phyloP scores from a whole-genome alignment of 2,888 invertebrate species.

The Drosophila cyrtoloma region DNA sequence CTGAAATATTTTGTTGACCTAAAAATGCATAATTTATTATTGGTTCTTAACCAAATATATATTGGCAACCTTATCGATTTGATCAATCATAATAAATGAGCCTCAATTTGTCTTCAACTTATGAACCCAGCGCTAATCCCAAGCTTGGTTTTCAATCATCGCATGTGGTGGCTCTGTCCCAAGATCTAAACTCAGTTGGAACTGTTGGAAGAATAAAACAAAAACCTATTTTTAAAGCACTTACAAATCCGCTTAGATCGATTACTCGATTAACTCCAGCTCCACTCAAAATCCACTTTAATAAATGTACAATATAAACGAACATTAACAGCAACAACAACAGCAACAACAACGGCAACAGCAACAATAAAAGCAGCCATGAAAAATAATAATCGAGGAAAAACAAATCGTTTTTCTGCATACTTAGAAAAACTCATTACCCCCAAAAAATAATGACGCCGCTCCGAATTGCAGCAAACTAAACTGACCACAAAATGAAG shows the following conservation, averaged over 20 bases:
- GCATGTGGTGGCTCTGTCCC: slow-evolving; percentile 7
- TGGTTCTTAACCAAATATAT: not conserved
- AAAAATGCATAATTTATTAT: not conserved
- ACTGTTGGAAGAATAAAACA: slow-evolving; percentile 1
- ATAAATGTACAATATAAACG: slow-evolving; percentile 22
- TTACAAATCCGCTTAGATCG: slow-evolving; percentile 32
- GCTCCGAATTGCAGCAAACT: slow-evolving; percentile 43
- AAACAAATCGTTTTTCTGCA: slow-evolving; percentile 38
- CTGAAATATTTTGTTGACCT: not conserved
- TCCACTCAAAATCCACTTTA: slow-evolving; percentile 36
- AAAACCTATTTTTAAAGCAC: slow-evolving; percentile 25
- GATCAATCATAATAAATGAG: slow-evolving; percentile 14
- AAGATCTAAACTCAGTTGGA: slow-evolving; percentile 20
- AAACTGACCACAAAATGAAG: slow-evolving; percentile 37
- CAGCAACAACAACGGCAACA: not conserved
- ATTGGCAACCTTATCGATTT: slow-evolving; percentile 6
- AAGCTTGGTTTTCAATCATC: slow-evolving; percentile 8
- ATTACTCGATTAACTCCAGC: not conserved
- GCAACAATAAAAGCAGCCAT: not conserved
- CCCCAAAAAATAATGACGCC: slow-evolving; percentile 60
- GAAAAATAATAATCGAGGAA: slow-evolving; percentile 28
- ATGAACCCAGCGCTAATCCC: not conserved
- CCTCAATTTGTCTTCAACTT: not conserved
- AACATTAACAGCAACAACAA: not conserved
- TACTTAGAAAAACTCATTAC: slow-evolving; percentile 65